Conservation (phyloP, 2,797 vertebrate species). For the Halcyon leucocephala region DNA sequence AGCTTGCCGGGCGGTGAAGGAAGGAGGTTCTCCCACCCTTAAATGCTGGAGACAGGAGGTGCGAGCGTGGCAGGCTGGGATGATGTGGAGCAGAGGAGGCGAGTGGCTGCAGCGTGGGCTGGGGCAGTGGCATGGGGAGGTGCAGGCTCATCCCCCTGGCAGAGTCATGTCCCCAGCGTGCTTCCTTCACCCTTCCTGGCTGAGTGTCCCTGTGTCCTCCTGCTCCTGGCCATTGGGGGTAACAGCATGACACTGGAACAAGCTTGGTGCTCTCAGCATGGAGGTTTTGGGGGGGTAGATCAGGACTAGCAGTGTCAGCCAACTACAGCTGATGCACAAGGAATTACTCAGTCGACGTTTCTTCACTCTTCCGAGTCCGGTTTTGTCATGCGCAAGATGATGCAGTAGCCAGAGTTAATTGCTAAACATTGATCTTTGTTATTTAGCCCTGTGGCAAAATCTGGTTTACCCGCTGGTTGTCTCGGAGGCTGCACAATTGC, state of each 20-base stretch:
- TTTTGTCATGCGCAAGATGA: not conserved
- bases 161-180: fast-evolving
- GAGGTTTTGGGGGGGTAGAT: not conserved
- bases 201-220: fast-evolving
- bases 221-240: not conserved
- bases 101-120: not conserved
- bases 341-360: not conserved
- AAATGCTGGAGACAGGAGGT: not conserved
- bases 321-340: not conserved
- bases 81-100: fast-evolving
- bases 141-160: not conserved
- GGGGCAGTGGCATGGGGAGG: not conserved
- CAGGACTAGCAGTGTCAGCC: not conserved
- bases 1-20: not conserved
- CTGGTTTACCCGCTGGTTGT: not conserved
- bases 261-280: not conserved
- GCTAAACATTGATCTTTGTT: not conserved
- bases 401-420: not conserved
- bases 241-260: fast-evolving
- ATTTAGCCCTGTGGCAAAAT: not conserved
- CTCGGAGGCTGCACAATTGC: not conserved
- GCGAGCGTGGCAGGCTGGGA: not conserved
- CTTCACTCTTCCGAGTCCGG: not conserved
- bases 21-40: not conserved
- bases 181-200: not conserved